Conservation (phyloP, 1,140 invertebrate genomes). For the Macrotrachela quadricornifera region DNA sequence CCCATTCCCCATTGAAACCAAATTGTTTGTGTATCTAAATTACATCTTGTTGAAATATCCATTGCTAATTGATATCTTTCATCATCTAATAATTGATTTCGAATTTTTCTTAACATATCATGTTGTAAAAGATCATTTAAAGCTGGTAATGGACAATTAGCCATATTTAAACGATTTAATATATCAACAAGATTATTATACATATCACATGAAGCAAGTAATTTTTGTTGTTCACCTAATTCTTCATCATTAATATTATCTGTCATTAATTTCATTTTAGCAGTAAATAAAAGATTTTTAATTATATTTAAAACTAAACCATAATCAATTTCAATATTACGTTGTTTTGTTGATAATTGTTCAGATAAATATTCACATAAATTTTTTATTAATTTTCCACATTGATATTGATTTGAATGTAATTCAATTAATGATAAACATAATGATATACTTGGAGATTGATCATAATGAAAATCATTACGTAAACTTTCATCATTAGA, state of each 20-base stretch:
- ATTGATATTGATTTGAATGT: constrained; percentile 41
- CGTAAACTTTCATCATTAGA: not conserved
- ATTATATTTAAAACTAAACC: constrained; percentile 40
- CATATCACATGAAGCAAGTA: constrained; percentile 25
- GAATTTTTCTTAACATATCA: constrained; percentile 22
- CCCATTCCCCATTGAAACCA: constrained; percentile 65
- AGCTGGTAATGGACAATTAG: constrained; percentile 23
- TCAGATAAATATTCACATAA: constrained; percentile 37
- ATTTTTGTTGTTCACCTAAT: constrained; percentile 14
- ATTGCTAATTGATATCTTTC: constrained; percentile 61
- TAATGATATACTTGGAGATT: constrained; percentile 58
- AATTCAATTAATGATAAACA: constrained; percentile 59
- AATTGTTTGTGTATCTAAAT: constrained; percentile 49
- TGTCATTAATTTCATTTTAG: constrained; percentile 41
- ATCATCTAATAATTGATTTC: constrained; percentile 46
- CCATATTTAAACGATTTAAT: constrained; percentile 26
- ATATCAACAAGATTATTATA: constrained; percentile 30
- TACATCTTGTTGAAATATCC: constrained; percentile 60
- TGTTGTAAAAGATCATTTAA: constrained; percentile 24
- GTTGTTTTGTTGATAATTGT: constrained; percentile 32
- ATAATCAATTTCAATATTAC: constrained; percentile 39
- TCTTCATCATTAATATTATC: constrained; percentile 15
- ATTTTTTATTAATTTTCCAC: constrained; percentile 34
- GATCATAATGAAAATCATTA: constrained; percentile 9
- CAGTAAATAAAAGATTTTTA: constrained; percentile 41